Base-by-base conservation (phyloP, 2,113 vertebrate genomes). In the Dipodomys ordii region DNA sequence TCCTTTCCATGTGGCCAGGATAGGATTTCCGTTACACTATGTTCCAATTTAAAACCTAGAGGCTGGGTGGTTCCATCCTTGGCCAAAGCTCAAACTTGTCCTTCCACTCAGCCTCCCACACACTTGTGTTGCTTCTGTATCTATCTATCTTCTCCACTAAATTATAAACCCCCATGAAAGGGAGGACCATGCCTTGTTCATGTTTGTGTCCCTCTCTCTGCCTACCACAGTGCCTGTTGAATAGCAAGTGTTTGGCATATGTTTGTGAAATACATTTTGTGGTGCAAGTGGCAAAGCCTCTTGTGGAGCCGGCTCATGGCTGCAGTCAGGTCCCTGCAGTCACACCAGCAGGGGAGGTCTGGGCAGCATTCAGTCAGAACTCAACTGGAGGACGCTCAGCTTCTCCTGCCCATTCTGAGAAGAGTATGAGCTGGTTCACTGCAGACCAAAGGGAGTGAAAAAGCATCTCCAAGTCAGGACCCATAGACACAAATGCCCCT, bases 221-320 rank as follows among this genome's bases (percentile, higher is more conserved):
- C 85, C 94, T 72, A 88, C 95, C 92, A 97, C 88, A 90, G 87
- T 79, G 94, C 77, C 85, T 93, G 78, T 85, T 78, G 88, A 94
- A 64, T 16, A 83, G 74, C 97, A 94, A 93, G 71, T 96, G 96
- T 90, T 93, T 74, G 64, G 62, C 95, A 97, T 76, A 95, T 96
- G 97, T 90, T 71, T 62, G 77, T 67, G 73, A 74, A 94, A 64
- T 85, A 11, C 80, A 74, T 80, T 94, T 76, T 94, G 39, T 85
- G 85, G 83, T 64, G 90, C 87, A 87, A 93, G 90, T 85, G 85
- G 85, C 28, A 44, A 94, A 49, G 46, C 88, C 93, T 82, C 92
- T 82, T 91, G 2, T 30, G n/a, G 78, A 85, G 85, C 82, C 94
- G 69, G 27, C 73, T 95, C 83, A 67, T 62, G 78, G 57, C 84